Conservation (phyloP, 2,888 invertebrate genomes). For the Odontocerum albicorne region DNA sequence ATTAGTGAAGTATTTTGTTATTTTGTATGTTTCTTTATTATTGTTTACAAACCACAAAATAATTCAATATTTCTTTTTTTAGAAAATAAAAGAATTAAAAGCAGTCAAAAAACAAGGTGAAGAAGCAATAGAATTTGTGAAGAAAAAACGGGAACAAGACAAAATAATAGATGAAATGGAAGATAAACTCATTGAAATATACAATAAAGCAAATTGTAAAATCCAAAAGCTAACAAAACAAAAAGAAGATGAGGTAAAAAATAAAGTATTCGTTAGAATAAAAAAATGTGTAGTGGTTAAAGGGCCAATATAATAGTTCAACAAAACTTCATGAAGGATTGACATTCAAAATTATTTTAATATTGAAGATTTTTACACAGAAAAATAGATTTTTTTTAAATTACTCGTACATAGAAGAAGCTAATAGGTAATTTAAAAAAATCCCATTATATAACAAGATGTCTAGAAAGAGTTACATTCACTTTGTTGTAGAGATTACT, state of each 20-base stretch:
- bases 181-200: slow-evolving; percentile 49
- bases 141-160: slow-evolving; percentile 47
- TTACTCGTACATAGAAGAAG: too few species aligned
- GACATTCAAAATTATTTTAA: background rate
- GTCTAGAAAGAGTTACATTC: too few species aligned
- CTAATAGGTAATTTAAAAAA: too few species aligned
- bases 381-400: too few species aligned
- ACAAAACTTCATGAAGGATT: too few species aligned
- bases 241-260: slow-evolving; percentile 44
- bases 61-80: background rate
- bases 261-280: background rate
- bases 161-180: slow-evolving; percentile 42
- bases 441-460: too few species aligned
- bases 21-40: too few species aligned
- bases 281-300: too few species aligned
- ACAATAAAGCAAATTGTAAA: slow-evolving; percentile 48
- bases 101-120: slow-evolving; percentile 41
- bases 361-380: background rate
- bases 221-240: slow-evolving; percentile 47
- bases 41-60: slow-evolving; percentile 3
- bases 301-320: too few species aligned
- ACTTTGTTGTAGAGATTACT: too few species aligned
- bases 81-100: slow-evolving; percentile 20
- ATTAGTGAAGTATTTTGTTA: too few species aligned
- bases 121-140: slow-evolving; percentile 42